Evolutionary conservation across 1,140 invertebrate species (phyloP).

Genomic region (Thereuonema tuberculata): DNA sequence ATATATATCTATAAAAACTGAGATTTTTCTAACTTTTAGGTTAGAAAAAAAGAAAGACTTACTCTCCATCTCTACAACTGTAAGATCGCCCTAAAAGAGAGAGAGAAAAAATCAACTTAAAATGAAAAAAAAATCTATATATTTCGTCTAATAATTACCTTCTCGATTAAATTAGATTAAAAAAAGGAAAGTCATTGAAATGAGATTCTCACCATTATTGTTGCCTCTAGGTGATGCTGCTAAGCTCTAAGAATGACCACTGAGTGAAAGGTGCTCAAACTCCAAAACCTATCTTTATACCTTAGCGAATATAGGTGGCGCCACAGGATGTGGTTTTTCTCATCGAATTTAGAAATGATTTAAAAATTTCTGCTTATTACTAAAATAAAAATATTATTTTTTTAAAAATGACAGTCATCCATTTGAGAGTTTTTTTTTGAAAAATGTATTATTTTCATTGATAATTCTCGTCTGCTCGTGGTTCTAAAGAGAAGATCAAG

Average conservation of each 20-base stretch:
- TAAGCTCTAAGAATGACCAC: too few species aligned
- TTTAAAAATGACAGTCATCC: too few species aligned
- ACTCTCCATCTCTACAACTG: slow-evolving; percentile 30
- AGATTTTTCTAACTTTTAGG: too few species aligned
- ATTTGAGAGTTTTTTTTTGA: not conserved
- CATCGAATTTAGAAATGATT: too few species aligned
- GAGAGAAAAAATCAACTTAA: not conserved
- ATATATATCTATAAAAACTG: too few species aligned
- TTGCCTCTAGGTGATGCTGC: not conserved
- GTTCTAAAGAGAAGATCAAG: not conserved
- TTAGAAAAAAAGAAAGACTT: slow-evolving; percentile 21
- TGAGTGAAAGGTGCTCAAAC: too few species aligned
- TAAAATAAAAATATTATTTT: too few species aligned
- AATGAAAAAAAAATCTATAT: not conserved
- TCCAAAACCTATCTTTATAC: not conserved
- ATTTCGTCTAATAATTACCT: not conserved
- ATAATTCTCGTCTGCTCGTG: not conserved
- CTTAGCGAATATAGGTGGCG: too few species aligned
- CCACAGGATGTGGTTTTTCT: too few species aligned
- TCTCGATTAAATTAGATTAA: too few species aligned
- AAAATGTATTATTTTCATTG: not conserved
- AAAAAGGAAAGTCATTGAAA: not conserved
- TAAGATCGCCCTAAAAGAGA: slow-evolving; percentile 26
- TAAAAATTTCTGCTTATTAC: too few species aligned
- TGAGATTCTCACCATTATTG: not conserved